These are phyloP conservation scores for Eulemur mongoz DNA, from an alignment of 2,797 vertebrate genomes.

Conservation along the genomic window DNA sequence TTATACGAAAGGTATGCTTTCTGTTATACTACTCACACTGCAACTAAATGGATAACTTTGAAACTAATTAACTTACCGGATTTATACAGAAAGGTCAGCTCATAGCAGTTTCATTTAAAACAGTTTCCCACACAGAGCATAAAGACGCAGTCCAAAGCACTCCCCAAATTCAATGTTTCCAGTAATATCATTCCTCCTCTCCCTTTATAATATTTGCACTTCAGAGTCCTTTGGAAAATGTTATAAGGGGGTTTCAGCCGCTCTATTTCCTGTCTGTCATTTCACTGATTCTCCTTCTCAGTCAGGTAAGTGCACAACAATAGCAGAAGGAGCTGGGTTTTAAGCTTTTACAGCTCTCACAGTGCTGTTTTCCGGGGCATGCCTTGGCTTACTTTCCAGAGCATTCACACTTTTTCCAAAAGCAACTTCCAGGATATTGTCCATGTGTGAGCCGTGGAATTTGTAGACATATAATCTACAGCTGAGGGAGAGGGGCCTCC, in stretches of 20 bases:
- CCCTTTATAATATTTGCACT: slow-evolving; percentile 7
- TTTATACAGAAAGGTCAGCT: background rate
- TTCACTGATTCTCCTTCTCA: background rate
- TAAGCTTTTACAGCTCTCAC: background rate
- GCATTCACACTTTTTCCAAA: background rate
- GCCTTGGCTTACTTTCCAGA: background rate
- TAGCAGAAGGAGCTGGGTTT: background rate
- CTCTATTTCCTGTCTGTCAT: slow-evolving; percentile 28
- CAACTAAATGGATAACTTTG: background rate
- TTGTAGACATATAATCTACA: background rate
- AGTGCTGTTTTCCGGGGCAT: background rate
- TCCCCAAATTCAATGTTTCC: background rate
- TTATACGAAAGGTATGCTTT: background rate
- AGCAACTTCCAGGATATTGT: background rate
- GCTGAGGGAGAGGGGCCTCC: background rate
- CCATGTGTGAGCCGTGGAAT: background rate
- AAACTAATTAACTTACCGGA: background rate
- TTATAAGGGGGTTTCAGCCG: background rate
- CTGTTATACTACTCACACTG: background rate
- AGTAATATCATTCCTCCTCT: background rate
- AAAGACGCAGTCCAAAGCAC: background rate
- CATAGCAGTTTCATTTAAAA: background rate
- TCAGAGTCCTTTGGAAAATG: slow-evolving; percentile 44
- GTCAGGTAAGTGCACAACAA: background rate
- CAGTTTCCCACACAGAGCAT: background rate